phyloP scores from a whole-genome alignment of 2,797 vertebrate genomes.

The Paguma larvata region DNA sequence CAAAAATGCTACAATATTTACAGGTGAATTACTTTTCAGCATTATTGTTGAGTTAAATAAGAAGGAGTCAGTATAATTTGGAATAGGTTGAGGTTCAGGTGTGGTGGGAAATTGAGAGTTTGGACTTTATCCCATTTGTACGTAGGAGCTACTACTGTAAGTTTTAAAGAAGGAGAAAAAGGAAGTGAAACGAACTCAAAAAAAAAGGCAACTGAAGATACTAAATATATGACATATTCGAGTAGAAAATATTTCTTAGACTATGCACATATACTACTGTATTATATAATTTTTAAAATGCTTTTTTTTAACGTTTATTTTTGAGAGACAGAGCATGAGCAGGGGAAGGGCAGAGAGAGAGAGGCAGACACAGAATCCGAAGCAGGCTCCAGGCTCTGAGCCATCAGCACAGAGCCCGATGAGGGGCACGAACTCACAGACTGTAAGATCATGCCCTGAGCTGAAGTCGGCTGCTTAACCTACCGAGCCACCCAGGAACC shows the following conservation, averaged over 20 bases:
- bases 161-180: constrained; percentile 41
- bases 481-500: no score
- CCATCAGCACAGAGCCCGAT: no score
- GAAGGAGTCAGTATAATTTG: constrained; percentile 19
- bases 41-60: constrained; percentile 20
- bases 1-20: constrained; percentile 35
- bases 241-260: constrained; percentile 56
- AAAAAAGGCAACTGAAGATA: constrained; percentile 35
- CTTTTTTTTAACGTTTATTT: background rate
- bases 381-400: no score
- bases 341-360: no score
- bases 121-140: background rate
- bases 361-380: no score
- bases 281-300: background rate
- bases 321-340: no score
- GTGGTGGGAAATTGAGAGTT: background rate
- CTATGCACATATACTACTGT: background rate
- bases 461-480: no score
- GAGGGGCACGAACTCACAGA: no score
- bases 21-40: background rate
- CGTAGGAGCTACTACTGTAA: background rate
- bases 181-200: background rate
- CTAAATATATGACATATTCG: constrained; percentile 35
- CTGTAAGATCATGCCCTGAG: no score
- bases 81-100: constrained; percentile 30